These are phyloP conservation scores for Isichthys henryi DNA, from an alignment of 2,113 vertebrate species.

Conservation along the genomic window DNA sequence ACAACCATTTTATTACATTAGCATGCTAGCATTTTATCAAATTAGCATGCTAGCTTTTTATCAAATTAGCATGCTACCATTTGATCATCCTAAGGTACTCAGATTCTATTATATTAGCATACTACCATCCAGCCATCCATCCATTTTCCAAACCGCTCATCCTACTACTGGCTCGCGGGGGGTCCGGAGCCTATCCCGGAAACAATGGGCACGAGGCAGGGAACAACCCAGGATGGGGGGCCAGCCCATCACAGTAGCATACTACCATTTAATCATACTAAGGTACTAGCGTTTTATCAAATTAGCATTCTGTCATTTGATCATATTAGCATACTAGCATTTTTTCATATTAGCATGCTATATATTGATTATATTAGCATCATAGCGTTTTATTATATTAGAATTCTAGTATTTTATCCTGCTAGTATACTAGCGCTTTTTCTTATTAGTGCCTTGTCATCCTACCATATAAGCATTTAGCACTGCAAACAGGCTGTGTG, in stretches of 20 bases:
- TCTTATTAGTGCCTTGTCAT: background rate
- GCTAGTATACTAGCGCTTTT: background rate
- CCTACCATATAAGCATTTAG: background rate
- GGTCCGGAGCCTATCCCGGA: no score
- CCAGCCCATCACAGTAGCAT: background rate
- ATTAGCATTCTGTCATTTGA: background rate
- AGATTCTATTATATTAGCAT: background rate
- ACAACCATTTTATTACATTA: background rate
- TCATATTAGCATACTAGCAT: background rate
- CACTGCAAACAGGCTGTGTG: background rate
- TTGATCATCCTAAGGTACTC: background rate
- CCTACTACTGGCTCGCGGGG: no score
- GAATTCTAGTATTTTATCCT: background rate
- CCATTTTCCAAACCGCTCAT: no score
- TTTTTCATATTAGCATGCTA: background rate
- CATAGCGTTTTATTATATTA: background rate
- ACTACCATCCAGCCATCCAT: no score
- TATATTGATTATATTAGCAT: background rate
- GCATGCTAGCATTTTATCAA: background rate
- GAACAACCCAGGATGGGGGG: no score
- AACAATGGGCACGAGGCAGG: no score
- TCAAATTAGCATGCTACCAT: background rate
- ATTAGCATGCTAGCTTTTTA: background rate
- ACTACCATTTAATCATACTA: background rate
- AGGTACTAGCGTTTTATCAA: background rate